phyloP scores from a whole-genome alignment of 2,888 invertebrate genomes.

The Cactoblastis cactorum region DNA sequence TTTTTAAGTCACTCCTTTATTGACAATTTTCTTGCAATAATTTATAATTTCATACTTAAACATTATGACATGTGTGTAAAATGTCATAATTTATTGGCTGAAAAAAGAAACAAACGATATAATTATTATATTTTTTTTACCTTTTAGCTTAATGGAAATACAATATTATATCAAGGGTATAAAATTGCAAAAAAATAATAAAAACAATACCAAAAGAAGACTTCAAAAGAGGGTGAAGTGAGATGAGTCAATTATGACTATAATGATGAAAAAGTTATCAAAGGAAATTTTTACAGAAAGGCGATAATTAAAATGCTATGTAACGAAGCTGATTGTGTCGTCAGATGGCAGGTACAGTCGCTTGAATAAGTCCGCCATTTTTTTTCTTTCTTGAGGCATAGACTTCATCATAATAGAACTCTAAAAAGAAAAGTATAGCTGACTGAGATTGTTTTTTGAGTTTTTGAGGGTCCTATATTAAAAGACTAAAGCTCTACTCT shows the following conservation, averaged over 20 bases:
- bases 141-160: too few species aligned
- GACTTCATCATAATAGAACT: background rate
- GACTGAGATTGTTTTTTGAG: too few species aligned
- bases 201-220: background rate
- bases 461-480: too few species aligned
- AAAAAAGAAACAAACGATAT: too few species aligned
- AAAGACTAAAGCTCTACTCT: too few species aligned
- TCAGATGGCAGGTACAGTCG: slow-evolving; percentile 33
- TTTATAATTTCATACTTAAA: too few species aligned
- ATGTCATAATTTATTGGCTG: too few species aligned
- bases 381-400: background rate
- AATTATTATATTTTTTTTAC: too few species aligned
- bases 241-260: slow-evolving; percentile 31
- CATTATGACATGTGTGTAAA: too few species aligned
- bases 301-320: slow-evolving; percentile 57
- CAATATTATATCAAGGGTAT: too few species aligned
- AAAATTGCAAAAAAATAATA: background rate
- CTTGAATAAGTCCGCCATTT: background rate
- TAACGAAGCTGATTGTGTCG: slow-evolving; percentile 53
- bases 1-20: too few species aligned
- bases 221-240: slow-evolving; percentile 7
- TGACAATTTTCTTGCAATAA: too few species aligned
- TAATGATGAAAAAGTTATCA: slow-evolving; percentile 50
- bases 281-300: slow-evolving; percentile 36
- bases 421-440: background rate